phyloP scores from a whole-genome alignment of 2,113 vertebrate species.

The Amazona guildingii region DNA sequence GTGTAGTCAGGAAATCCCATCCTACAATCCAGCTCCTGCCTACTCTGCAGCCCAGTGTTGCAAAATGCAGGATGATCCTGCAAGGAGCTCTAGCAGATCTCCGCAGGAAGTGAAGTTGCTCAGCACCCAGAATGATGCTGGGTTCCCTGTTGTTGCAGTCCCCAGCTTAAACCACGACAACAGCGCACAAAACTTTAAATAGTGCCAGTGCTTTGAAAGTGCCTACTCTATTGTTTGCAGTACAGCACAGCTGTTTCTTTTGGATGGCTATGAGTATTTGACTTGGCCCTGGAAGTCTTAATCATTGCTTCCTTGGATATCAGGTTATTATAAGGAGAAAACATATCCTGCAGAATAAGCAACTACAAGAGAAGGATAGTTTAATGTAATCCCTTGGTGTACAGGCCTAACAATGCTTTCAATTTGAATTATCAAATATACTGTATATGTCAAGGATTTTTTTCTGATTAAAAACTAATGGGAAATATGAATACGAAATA shows the following conservation, averaged over 20 bases:
- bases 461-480: not conserved
- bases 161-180: not conserved
- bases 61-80: not conserved
- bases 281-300: not conserved
- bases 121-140: not conserved
- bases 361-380: not conserved
- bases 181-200: rapidly evolving
- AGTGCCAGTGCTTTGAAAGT: not conserved
- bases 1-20: not conserved
- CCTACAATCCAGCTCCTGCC: not conserved
- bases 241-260: not conserved
- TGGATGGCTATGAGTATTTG: not conserved
- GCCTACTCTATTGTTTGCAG: not conserved
- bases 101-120: not conserved
- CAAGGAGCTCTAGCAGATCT: not conserved
- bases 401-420: not conserved
- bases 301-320: not conserved
- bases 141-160: not conserved
- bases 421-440: not conserved
- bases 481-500: not conserved
- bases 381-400: not conserved
- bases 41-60: not conserved
- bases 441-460: not conserved
- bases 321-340: not conserved
- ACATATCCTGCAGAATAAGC: not conserved